Evolutionary conservation across 92 coral and sea anemone species (phyloP), one percentile per base, ranked within the genome.

Genomic region (Phenganax subtilis): DNA sequence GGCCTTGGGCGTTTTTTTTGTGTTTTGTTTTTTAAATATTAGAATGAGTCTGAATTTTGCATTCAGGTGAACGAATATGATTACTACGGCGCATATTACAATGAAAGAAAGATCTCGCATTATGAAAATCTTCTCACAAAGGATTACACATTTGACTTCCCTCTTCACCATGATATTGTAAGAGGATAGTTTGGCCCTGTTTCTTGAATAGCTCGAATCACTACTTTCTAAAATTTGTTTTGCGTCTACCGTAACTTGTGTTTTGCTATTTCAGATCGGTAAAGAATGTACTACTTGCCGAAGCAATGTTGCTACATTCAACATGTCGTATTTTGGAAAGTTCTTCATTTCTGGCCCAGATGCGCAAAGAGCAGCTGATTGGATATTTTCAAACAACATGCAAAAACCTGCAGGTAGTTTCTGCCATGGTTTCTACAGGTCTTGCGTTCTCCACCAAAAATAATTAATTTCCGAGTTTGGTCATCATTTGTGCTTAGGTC

Each of bases 291-390:
- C 61, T 8, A 86, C 93, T 27, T 94, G 98, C 64, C 85, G 98
- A 51, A 86, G 80, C 27, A 83, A 80, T 29, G 98, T 88, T 61
- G 97, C 98, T 63, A 89, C 86, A n/a, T 94, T 94, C 66, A 94
- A 94, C 81, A 94, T 94, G 98, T 94, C 98, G 7, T 94, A 94
- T 85, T 94, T 94, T 87, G 98, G 92, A 37, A 94, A 94, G 91
- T 94, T 90, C 81, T 94, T 88, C 55, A 57, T 94, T 73, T 88
- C 91, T 77, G 98, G 98, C 17, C 98, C 90, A 2, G 98, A 94
- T 77, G 91, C 98, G 12, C 98, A 90, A 58, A 88, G 89, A 65
- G 98, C 98, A 12, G 96, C 86, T n/a, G 98, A 94, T 82, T 94
- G 98, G 98, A 90, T 94, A 59, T 94, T 94, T 79, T 90, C 98